These are phyloP conservation scores for Liparis tanakae DNA, from an alignment of 2,797 vertebrate genomes.

Conservation along the genomic window DNA sequence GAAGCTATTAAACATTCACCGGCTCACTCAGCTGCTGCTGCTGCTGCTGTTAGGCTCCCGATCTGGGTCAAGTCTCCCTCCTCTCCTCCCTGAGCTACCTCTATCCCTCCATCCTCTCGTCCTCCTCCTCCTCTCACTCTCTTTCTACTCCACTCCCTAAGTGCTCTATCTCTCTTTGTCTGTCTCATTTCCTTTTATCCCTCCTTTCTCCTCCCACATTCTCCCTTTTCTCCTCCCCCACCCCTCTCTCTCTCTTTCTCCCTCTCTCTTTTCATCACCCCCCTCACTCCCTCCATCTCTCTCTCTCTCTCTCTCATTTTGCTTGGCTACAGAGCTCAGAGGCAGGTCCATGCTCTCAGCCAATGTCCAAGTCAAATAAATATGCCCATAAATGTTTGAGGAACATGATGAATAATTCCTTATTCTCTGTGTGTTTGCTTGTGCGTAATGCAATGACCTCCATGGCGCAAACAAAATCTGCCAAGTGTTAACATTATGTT, in stretches of 20 bases:
- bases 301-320: constrained; percentile 52
- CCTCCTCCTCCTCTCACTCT: constrained; percentile 38
- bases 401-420: constrained; percentile 72
- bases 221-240: constrained; percentile 28
- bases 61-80: constrained; percentile 82
- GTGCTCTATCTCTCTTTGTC: constrained; percentile 34
- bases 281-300: constrained; percentile 14
- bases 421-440: constrained; percentile 32
- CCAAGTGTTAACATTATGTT: constrained; percentile 25
- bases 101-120: constrained; percentile 67
- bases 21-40: constrained; percentile 78
- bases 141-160: constrained; percentile 48
- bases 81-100: constrained; percentile 77
- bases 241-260: constrained; percentile 35
- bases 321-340: constrained; percentile 73
- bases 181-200: constrained; percentile 45
- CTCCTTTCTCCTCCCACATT: constrained; percentile 40
- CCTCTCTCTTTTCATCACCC: constrained; percentile 14
- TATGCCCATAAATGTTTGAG: constrained; percentile 77
- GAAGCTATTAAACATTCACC: constrained; percentile 81
- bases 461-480: constrained; percentile 13
- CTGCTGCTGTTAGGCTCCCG: constrained; percentile 77
- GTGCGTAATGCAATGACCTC: constrained; percentile 19
- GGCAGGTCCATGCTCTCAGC: constrained; percentile 64
- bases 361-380: constrained; percentile 78